Base-by-base conservation (phyloP, 2,113 vertebrate species). In the Pygoscelis antarcticus region DNA sequence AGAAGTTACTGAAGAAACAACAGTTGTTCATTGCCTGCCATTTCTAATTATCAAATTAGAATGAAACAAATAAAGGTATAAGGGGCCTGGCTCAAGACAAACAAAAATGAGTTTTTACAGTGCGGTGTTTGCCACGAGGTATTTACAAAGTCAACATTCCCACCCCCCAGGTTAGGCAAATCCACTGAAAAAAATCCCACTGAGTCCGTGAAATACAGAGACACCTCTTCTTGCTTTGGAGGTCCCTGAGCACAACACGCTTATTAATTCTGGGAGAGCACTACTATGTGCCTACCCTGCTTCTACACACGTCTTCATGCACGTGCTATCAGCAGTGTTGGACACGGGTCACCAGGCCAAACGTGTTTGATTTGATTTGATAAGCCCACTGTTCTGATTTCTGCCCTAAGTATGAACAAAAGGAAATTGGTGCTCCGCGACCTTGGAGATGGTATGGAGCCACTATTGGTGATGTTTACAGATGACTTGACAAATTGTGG, bases 341-440 rank as follows among this genome's bases (percentile, higher is more conserved):
- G 44, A 22, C 26, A 19, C 14, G 9, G 58, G 44, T 42, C 49
- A 65, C n/a, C 42, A 29, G 26, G 70, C 26, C 52, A 46, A 38
- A 34, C 0, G 4, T 3, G 5, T 38, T 15, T 22, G 14, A 22
- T 46, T 27, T 18, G 17, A 27, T 22, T 10, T 18, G 13, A 36
- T 3, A 30, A 19, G 7, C 68, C 18, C 10, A 1, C 12, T 8
- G 36, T 12, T 42, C 32, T 17, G 26, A 21, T 12, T 51, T 26
- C 52, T 49, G 51, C 29, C 7, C 0, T 34, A 13, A n/a, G 19
- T 4, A 27, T 2, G 14, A 42, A 25, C 27, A 29, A 36, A 42
- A 51, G 54, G 42, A 26, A 25, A 16, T 0, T 3, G 38, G 29
- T 34, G 46, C 20, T 58, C 36, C 9, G 36, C 29, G 52, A 52